Conservation (phyloP, 2,113 vertebrate genomes). For the Clupea harengus region DNA sequence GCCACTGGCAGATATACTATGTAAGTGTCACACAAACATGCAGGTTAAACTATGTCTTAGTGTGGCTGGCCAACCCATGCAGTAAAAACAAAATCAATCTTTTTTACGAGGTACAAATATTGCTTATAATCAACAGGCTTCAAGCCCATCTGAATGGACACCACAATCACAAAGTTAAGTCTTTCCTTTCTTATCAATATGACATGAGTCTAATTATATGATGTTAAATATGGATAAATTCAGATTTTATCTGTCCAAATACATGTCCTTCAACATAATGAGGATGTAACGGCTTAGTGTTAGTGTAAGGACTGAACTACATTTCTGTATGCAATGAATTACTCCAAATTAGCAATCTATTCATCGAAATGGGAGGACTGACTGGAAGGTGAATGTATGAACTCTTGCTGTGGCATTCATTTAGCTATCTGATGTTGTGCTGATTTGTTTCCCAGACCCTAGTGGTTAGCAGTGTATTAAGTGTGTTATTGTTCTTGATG, state of each 20-base stretch:
- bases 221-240: not conserved
- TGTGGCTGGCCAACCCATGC: conserved; percentile 50
- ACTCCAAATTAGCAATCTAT: not conserved
- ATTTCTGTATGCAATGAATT: not conserved
- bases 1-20: conserved; percentile 58
- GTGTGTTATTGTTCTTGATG: conserved; percentile 20
- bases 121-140: conserved; percentile 22
- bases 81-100: conserved; percentile 54
- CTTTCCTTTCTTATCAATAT: not conserved
- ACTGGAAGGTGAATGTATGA: not conserved
- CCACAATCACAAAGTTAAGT: not conserved
- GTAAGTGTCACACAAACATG: conserved; percentile 53
- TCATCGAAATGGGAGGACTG: not conserved
- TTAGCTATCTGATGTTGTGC: not conserved
- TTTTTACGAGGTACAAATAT: conserved; percentile 22
- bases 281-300: not conserved
- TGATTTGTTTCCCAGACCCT: conserved; percentile 44
- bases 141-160: not conserved
- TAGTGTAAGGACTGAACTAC: not conserved
- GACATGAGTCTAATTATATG: not conserved
- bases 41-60: conserved; percentile 61
- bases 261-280: not conserved
- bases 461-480: conserved; percentile 16
- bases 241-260: not conserved
- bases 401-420: not conserved